Evolutionary conservation across 2,113 vertebrate species (phyloP).

Genomic region (Ascaphus truei): DNA sequence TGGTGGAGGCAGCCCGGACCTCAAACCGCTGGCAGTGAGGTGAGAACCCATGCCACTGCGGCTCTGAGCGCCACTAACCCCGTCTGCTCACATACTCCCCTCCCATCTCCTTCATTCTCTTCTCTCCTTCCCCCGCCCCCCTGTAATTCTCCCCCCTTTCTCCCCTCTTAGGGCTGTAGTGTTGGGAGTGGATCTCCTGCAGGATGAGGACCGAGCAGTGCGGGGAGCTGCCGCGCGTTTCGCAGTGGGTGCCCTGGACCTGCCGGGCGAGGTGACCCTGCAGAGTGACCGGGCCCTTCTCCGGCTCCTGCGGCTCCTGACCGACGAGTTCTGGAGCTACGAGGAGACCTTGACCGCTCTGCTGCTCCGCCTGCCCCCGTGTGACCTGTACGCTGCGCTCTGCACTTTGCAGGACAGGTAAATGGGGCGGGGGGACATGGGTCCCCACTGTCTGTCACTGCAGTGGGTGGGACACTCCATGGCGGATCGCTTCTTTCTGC

Average conservation of each 20-base stretch:
- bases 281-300: constrained; percentile 68
- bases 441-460: no score
- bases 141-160: background rate
- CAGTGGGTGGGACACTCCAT: no score
- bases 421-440: no score
- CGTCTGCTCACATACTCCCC: background rate
- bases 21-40: constrained; percentile 52
- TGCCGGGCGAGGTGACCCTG: background rate
- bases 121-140: background rate
- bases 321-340: constrained; percentile 55
- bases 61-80: background rate
- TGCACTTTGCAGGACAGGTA: constrained; percentile 49
- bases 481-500: no score
- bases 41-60: constrained; percentile 39
- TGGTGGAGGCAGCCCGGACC: background rate
- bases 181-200: constrained; percentile 69
- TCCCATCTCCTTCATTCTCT: background rate
- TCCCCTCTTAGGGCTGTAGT: constrained; percentile 49
- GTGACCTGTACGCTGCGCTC: constrained; percentile 56
- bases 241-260: constrained; percentile 40
- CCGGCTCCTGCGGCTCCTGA: constrained; percentile 65
- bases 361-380: constrained; percentile 63
- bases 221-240: constrained; percentile 63
- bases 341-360: constrained; percentile 59
- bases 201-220: constrained; percentile 75